Conservation (phyloP, 2,113 vertebrate species). For the Nesoenas mayeri region DNA sequence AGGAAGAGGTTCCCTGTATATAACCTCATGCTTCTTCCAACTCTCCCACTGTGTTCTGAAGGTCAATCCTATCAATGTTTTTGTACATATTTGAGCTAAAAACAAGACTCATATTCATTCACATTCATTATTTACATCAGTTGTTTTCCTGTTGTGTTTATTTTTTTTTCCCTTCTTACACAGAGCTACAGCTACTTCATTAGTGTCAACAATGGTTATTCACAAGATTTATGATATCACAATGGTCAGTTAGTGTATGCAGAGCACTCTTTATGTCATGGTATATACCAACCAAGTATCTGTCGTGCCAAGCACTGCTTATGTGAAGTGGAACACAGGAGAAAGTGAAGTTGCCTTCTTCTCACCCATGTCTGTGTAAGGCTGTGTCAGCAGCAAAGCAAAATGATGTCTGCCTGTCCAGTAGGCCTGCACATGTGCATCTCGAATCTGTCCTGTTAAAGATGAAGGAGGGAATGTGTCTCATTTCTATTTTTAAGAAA, state of each 20-base stretch:
- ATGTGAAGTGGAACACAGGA: rapidly evolving
- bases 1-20: neutral
- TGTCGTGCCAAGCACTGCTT: rapidly evolving
- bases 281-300: too few species aligned
- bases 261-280: neutral
- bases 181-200: neutral
- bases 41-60: neutral
- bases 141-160: neutral
- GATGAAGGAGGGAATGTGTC: neutral
- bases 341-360: neutral
- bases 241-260: neutral
- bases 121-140: neutral
- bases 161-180: neutral
- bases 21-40: neutral
- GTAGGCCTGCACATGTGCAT: rapidly evolving
- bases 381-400: rapidly evolving
- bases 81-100: neutral
- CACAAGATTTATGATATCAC: neutral
- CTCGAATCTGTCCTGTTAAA: neutral
- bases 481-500: neutral
- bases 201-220: neutral
- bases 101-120: neutral
- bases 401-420: neutral
- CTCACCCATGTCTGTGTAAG: neutral
- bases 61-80: neutral